Evolutionary conservation across 2,113 vertebrate genomes (phyloP).

Genomic region (Cercocebus atys): DNA sequence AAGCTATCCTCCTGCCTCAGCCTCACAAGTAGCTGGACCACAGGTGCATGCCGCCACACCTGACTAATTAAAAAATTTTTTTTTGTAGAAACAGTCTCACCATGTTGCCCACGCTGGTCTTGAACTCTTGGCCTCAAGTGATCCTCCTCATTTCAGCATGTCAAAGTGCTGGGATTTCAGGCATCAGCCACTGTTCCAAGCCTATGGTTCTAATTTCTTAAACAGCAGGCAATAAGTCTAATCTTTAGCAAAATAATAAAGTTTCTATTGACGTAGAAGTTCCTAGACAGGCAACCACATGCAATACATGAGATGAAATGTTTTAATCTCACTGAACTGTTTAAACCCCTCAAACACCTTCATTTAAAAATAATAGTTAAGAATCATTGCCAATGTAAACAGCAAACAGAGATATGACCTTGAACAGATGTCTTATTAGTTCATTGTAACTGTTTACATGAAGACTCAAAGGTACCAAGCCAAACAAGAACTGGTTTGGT

Average conservation of each 20-base stretch:
- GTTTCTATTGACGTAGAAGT: neutral
- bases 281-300: conserved; percentile 12
- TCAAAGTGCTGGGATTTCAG: too few relatives aligned
- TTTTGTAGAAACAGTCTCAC: too few relatives aligned
- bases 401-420: neutral
- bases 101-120: too few relatives aligned
- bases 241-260: conserved; percentile 10
- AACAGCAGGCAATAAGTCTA: conserved; percentile 10
- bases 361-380: conserved; percentile 53
- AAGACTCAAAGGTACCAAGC: conserved; percentile 28
- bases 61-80: too few relatives aligned
- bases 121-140: too few relatives aligned
- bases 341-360: neutral
- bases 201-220: conserved; percentile 29
- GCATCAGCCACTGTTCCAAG: too few relatives aligned
- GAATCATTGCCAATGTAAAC: conserved; percentile 16
- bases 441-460: conserved; percentile 17
- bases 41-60: too few relatives aligned
- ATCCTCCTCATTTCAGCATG: too few relatives aligned
- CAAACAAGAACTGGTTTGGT: conserved; percentile 54
- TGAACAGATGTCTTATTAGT: conserved; percentile 45
- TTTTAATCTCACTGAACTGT: conserved; percentile 48
- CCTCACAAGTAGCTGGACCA: too few relatives aligned
- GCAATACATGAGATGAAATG: conserved; percentile 36
- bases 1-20: too few relatives aligned